These are phyloP conservation scores for Andrena praecox DNA, from an alignment of 2,888 invertebrate species.

Conservation along the genomic window DNA sequence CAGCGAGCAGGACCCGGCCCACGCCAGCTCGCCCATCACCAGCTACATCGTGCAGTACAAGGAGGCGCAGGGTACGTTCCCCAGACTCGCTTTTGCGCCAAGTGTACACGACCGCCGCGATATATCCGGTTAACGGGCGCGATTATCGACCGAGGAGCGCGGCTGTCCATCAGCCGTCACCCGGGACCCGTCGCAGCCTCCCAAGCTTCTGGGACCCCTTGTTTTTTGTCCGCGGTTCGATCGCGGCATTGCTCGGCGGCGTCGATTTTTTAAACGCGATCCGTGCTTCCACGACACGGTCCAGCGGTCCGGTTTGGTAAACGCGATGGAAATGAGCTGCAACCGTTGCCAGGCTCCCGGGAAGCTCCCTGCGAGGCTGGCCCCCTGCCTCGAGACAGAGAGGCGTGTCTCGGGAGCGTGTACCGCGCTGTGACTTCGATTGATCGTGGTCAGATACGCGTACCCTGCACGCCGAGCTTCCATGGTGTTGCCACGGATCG, in stretches of 20 bases:
- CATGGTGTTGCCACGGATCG: slow-evolving; percentile 6
- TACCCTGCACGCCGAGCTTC: background rate
- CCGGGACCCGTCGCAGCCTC: slow-evolving; percentile 7
- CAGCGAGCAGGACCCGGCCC: slow-evolving; percentile 84
- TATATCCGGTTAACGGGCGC: slow-evolving; percentile 35
- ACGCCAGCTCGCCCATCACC: slow-evolving; percentile 86
- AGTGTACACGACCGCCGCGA: slow-evolving; percentile 33
- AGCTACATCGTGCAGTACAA: slow-evolving; percentile 88
- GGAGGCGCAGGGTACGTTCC: slow-evolving; percentile 86
- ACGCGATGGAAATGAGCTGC: slow-evolving; percentile 9
- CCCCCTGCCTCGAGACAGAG: slow-evolving; percentile 19
- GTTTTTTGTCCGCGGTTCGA: background rate
- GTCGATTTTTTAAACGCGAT: background rate
- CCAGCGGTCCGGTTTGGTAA: no score
- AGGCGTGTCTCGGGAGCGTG: slow-evolving; percentile 41
- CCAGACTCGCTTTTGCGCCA: slow-evolving; percentile 21
- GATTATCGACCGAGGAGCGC: slow-evolving; percentile 50
- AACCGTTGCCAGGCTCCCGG: background rate
- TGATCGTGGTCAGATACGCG: slow-evolving; percentile 22
- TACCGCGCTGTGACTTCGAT: slow-evolving; percentile 26
- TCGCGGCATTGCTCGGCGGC: no score
- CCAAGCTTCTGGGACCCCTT: background rate
- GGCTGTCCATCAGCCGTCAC: slow-evolving; percentile 31
- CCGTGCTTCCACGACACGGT: background rate
- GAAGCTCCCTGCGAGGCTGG: slow-evolving; percentile 22